phyloP scores from a whole-genome alignment of 2,797 vertebrate genomes.

The Aulostomus chinensis region DNA sequence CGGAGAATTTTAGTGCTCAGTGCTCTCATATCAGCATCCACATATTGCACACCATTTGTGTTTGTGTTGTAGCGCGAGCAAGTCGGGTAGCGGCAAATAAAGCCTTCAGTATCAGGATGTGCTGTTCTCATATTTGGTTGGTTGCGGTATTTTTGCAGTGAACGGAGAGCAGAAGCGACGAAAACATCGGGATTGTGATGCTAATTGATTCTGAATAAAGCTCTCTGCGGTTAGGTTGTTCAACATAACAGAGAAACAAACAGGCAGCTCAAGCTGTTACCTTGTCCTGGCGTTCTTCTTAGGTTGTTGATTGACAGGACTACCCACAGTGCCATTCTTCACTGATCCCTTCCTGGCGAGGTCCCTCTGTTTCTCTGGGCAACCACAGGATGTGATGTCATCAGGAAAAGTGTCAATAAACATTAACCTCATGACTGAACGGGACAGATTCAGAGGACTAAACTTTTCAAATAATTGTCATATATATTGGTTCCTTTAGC shows the following conservation, averaged over 20 bases:
- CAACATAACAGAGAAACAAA: slow-evolving; percentile 12
- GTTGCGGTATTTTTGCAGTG: slow-evolving; percentile 3
- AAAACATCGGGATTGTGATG: slow-evolving; percentile 21
- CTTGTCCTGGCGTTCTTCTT: slow-evolving; percentile 98
- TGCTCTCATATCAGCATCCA: slow-evolving; percentile 28
- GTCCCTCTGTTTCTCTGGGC: slow-evolving; percentile 96
- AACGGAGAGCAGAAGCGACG: slow-evolving; percentile 1
- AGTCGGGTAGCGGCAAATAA: slow-evolving; percentile 27
- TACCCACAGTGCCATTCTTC: slow-evolving; percentile 94
- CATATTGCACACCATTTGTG: slow-evolving; percentile 3
- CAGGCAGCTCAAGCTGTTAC: slow-evolving; percentile 67
- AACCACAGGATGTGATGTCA: slow-evolving; percentile 61
- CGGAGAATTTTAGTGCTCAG: slow-evolving; percentile 36
- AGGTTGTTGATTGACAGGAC: slow-evolving; percentile 97
- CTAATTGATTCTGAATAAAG: slow-evolving; percentile 28
- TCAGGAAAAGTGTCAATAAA: slow-evolving; percentile 26
- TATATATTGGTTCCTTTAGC: no score
- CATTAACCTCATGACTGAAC: not conserved
- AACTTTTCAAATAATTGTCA: no score
- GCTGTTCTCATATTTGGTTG: slow-evolving; percentile 10
- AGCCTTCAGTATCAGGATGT: not conserved
- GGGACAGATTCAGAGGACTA: no score
- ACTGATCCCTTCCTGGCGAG: slow-evolving; percentile 94
- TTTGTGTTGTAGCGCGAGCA: slow-evolving; percentile 24
- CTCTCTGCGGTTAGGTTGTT: slow-evolving; percentile 12